Evolutionary conservation across 2,888 invertebrate species (phyloP), one percentile per base, ranked within the genome.

Genomic region (Suillia variegata): DNA sequence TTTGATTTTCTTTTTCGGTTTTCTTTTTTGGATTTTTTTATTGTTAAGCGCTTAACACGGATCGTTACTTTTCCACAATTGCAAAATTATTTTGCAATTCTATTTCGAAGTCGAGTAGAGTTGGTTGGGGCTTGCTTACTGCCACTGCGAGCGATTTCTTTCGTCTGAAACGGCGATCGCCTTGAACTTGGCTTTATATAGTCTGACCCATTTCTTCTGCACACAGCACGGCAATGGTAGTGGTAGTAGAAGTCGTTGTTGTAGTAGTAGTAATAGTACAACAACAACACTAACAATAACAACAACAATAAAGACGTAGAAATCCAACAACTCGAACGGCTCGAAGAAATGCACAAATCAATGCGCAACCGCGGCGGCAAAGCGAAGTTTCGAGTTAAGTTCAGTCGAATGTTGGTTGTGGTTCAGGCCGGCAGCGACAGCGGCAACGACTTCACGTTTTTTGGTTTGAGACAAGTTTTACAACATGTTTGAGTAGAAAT

Each of bases 161-260:
- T 71, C 75, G 77, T 82, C 85, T 87, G 87, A 85, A 85, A 84
- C 85, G 79, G 84, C 84, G 75, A 81, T 86, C 86, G 88, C 89
- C 90, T 89, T 90, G 89, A 90, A 90, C 90, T 90, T 90, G 88
- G 84, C 85, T 87, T 86, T 90, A 89, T 90, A 90, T 90, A 90
- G 84, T 83, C 83, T 89, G 90, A 90, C 90, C 90, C 87, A 90
- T 89, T 87, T 90, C n/a, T 74, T 68, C 8, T 20, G 22, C 33
- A 53, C 13, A 51, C 62, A 53, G 60, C 50, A 54, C 47, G 18
- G 12, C 26, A 5, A 31, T 15, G 12, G 42, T 1, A 6, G 42
- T 42, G 17, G 18, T 13, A 17, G 21, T 4, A 17, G 20, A 10
- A 15, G 18, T 15, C 17, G 47, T 47, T 47, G 15, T 47, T 47